phyloP scores from a whole-genome alignment of 2,888 invertebrate species.

The Phanerotoma sp. region DNA sequence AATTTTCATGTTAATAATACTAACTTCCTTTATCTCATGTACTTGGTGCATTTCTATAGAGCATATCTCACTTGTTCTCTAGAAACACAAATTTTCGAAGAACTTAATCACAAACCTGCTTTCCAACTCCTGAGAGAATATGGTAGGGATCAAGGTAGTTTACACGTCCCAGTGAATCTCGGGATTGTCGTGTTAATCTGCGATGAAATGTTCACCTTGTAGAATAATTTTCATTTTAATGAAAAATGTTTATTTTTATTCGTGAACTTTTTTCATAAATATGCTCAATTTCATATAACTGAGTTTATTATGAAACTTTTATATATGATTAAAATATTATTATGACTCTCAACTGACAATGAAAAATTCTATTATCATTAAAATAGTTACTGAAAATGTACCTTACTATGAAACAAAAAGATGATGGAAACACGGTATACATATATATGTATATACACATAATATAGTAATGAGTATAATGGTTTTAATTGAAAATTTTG shows the following conservation, averaged over 20 bases:
- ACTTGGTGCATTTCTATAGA: constrained; percentile 33
- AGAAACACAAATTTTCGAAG: constrained; percentile 30
- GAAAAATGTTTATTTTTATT: background rate
- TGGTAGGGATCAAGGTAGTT: constrained; percentile 27
- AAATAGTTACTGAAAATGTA: too few relatives aligned
- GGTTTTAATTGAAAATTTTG: background rate
- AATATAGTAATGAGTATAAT: too few relatives aligned
- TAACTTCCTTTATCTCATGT: constrained; percentile 7
- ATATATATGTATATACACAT: too few relatives aligned
- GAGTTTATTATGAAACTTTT: background rate
- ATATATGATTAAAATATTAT: background rate
- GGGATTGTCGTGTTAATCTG: constrained; percentile 6
- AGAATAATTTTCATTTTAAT: background rate
- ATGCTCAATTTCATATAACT: background rate
- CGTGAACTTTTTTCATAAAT: background rate
- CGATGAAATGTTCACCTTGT: constrained; percentile 6
- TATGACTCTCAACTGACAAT: constrained; percentile 1
- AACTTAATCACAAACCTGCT: constrained; percentile 33
- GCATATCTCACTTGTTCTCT: constrained; percentile 10
- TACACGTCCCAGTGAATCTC: constrained; percentile 19
- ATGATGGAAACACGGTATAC: background rate
- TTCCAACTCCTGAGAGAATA: constrained; percentile 30
- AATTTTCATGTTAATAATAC: too few relatives aligned
- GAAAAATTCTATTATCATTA: too few relatives aligned
- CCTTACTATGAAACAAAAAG: too few relatives aligned